Percentiles rank a stretch among this genome's conserved stretches.
Conservation (phyloP, 2,797 vertebrate genomes). For the Neomorphus geoffroyi region DNA sequence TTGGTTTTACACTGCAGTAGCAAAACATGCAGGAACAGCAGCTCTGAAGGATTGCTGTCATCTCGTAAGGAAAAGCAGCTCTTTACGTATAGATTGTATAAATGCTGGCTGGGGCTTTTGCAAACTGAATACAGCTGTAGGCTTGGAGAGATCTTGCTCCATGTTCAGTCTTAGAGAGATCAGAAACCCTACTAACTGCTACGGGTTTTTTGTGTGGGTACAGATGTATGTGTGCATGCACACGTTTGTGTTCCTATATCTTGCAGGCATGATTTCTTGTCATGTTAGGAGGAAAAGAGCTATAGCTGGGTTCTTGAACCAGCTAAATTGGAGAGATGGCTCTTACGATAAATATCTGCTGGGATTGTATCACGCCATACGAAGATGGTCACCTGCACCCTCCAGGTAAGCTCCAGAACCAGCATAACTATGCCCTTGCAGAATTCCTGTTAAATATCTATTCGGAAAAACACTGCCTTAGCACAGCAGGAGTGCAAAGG, state of each 20-base stretch:
- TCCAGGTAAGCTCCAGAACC: background rate
- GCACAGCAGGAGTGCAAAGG: background rate
- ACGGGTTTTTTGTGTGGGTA: background rate
- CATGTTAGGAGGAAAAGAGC: background rate
- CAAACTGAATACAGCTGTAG: background rate
- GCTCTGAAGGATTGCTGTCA: background rate
- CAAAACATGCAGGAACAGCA: background rate
- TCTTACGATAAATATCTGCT: background rate
- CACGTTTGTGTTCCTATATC: background rate
- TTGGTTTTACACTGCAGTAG: background rate
- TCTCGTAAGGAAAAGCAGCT: background rate
- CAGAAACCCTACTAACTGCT: background rate
- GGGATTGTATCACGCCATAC: rapidly evolving
- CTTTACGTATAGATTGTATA: background rate
- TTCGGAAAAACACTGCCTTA: background rate
- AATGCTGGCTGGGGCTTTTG: background rate
- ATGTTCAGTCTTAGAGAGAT: background rate
- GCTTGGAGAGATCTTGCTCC: background rate
- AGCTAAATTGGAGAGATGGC: background rate
- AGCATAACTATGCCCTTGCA: background rate
- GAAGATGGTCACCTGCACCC: background rate
- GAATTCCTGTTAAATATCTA: background rate
- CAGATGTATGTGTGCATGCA: background rate
- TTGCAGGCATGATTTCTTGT: background rate
- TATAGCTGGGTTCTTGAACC: background rate